These are phyloP conservation scores for Embiotoca jacksoni DNA, from an alignment of 2,113 vertebrate species.

Conservation along the genomic window DNA sequence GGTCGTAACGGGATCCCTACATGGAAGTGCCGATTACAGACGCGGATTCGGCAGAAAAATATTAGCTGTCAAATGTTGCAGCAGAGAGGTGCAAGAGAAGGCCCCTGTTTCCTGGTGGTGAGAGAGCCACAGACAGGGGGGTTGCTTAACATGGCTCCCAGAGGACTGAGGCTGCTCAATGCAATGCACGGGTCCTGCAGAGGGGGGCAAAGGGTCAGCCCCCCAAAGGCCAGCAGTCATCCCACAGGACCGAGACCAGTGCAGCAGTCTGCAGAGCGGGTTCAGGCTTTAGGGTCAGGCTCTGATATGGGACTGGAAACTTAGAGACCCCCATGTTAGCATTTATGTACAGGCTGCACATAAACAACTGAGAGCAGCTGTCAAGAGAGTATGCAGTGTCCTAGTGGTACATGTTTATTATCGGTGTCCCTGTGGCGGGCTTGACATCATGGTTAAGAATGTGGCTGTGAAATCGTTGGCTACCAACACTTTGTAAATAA, in stretches of 20 bases:
- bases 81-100: constrained; percentile 78
- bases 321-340: constrained; percentile 70
- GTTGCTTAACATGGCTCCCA: constrained; percentile 70
- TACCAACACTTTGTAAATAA: constrained; percentile 67
- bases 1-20: constrained; percentile 85
- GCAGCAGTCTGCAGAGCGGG: constrained; percentile 46
- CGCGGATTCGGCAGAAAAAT: constrained; percentile 83
- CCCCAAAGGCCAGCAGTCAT: constrained; percentile 43
- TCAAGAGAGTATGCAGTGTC: constrained; percentile 60
- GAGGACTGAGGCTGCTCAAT: constrained; percentile 55
- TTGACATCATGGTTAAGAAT: constrained; percentile 75
- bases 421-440: constrained; percentile 58
- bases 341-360: constrained; percentile 63
- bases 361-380: constrained; percentile 76
- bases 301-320: constrained; percentile 65
- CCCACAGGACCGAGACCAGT: constrained; percentile 47
- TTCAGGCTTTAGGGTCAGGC: constrained; percentile 70
- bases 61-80: constrained; percentile 84
- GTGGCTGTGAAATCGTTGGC: constrained; percentile 64
- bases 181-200: constrained; percentile 40
- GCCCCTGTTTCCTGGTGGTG: constrained; percentile 82
- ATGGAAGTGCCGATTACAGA: constrained; percentile 85
- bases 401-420: constrained; percentile 75
- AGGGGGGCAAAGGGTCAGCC: constrained; percentile 52
- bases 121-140: constrained; percentile 57